Evolutionary conservation across 2,888 invertebrate species (phyloP).

Genomic region (Halictus quadricinctus): DNA sequence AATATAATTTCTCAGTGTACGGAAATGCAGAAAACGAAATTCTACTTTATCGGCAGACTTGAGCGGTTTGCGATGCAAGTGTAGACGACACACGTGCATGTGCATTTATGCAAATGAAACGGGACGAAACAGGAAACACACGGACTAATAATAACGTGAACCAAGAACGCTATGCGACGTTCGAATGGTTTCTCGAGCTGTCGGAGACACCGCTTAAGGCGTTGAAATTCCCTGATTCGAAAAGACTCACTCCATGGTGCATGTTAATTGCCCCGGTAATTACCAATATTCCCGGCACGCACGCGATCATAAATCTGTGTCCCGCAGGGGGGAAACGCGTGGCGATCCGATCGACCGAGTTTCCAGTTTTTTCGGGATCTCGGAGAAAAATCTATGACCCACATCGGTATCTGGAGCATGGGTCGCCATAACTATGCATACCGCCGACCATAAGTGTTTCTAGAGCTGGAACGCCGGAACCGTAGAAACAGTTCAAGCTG

Average conservation of each 20-base stretch:
- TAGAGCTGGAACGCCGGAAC: no score
- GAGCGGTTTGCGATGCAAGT: neutral
- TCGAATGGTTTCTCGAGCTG: neutral
- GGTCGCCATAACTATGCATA: neutral
- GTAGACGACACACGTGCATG: neutral
- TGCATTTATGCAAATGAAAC: neutral
- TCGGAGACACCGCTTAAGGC: neutral
- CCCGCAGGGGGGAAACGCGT: neutral
- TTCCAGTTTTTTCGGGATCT: constrained; percentile 5
- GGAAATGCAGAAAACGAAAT: neutral
- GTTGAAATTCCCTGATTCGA: constrained; percentile 17
- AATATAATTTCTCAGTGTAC: neutral
- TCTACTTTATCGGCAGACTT: neutral
- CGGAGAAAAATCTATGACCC: constrained; percentile 12
- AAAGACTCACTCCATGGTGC: constrained; percentile 28
- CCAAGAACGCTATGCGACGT: neutral
- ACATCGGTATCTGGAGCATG: neutral
- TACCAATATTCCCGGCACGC: constrained; percentile 42
- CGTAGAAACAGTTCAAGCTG: no score
- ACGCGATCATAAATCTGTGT: constrained; percentile 16
- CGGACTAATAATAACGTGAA: neutral
- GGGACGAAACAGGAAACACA: neutral
- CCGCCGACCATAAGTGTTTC: neutral
- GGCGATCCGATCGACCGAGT: constrained; percentile 26
- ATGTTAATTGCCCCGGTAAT: constrained; percentile 49